Conservation (phyloP, 2,113 vertebrate species). For the Silurus asotus region DNA sequence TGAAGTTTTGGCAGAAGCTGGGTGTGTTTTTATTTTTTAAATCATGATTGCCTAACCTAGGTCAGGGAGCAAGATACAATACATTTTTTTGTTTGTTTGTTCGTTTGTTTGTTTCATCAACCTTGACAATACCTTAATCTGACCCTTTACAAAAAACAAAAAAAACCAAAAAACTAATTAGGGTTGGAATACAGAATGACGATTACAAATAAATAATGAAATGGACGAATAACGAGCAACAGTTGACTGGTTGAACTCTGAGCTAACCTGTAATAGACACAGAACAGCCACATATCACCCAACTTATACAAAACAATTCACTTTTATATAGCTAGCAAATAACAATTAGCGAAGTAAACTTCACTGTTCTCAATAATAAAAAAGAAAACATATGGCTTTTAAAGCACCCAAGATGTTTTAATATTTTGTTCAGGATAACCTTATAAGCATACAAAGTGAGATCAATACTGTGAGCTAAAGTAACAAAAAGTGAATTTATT, state of each 20-base stretch:
- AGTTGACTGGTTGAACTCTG: background rate
- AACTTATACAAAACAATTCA: background rate
- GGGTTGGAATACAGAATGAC: background rate
- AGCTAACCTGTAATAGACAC: background rate
- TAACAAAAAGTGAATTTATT: background rate
- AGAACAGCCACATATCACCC: background rate
- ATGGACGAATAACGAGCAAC: background rate
- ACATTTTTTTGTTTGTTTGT: no score
- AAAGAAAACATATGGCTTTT: background rate
- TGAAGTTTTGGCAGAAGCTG: background rate
- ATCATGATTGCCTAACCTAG: background rate
- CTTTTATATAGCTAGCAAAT: no score
- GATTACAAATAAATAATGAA: background rate
- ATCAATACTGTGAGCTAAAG: background rate
- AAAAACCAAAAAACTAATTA: background rate
- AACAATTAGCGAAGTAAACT: background rate
- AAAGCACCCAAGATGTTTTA: conserved; percentile 17
- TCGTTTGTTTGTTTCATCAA: no score
- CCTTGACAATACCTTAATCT: background rate
- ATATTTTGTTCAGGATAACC: conserved; percentile 15
- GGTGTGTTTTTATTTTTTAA: background rate
- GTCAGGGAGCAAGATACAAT: background rate
- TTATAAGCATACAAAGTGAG: background rate
- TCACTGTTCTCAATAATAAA: background rate
- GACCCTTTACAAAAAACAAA: background rate